These are phyloP conservation scores for Agonopterix alstromeriana DNA, from an alignment of 2,888 invertebrate species.

Conservation along the genomic window DNA sequence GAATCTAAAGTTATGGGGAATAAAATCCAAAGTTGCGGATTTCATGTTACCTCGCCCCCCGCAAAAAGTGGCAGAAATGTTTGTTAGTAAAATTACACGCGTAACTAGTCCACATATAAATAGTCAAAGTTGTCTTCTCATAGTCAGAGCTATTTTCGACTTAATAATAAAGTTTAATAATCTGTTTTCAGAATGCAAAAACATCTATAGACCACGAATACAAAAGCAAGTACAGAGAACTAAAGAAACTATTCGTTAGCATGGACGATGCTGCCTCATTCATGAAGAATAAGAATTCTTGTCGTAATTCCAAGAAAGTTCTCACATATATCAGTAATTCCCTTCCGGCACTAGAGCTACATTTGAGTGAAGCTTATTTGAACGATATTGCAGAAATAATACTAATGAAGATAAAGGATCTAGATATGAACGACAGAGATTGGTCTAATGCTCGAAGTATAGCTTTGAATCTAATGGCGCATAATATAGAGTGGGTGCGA, in stretches of 20 bases:
- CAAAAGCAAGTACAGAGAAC: constrained; percentile 53
- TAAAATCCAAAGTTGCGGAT: too few species aligned
- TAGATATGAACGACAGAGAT: constrained; percentile 45
- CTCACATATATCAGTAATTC: constrained; percentile 69
- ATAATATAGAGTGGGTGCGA: constrained; percentile 71
- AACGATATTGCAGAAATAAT: constrained; percentile 56
- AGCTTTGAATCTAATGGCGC: constrained; percentile 73
- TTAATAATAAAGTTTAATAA: neutral
- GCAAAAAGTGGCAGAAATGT: too few species aligned
- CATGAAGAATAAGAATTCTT: constrained; percentile 43
- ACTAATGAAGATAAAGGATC: constrained; percentile 40
- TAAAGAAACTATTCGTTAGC: constrained; percentile 44
- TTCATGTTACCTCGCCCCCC: too few species aligned
- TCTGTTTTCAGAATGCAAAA: constrained; percentile 41
- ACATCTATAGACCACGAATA: constrained; percentile 52
- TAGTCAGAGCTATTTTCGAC: too few species aligned
- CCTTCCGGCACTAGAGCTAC: constrained; percentile 75
- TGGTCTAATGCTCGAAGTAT: constrained; percentile 56
- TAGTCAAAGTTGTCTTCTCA: too few species aligned
- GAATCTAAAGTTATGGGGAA: too few species aligned
- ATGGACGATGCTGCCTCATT: constrained; percentile 57
- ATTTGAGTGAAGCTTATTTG: constrained; percentile 73
- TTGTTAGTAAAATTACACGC: too few species aligned
- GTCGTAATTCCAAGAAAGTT: constrained; percentile 40
- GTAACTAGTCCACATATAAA: too few species aligned